Evolutionary conservation across 1,140 invertebrate genomes (phyloP).

Genomic region (Aphelinus atriplicis): DNA sequence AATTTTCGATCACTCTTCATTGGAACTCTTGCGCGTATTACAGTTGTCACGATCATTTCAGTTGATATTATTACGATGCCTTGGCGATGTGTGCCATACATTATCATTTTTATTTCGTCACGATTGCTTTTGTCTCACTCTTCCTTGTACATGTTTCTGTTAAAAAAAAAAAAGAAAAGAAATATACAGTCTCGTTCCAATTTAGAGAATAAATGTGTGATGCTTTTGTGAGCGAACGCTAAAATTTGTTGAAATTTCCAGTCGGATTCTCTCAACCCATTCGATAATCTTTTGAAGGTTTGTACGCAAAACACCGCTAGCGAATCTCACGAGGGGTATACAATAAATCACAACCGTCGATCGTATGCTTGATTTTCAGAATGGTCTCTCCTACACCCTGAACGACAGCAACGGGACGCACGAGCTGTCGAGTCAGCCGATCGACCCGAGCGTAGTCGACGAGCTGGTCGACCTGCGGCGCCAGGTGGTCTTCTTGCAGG

Average conservation of each 20-base stretch:
- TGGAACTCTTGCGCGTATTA: constrained; percentile 13
- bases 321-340: no score
- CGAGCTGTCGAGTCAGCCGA: constrained; percentile 49
- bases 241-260: constrained; percentile 51
- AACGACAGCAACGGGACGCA: constrained; percentile 60
- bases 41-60: no score
- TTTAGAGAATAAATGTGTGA: constrained; percentile 19
- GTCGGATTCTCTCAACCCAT: constrained; percentile 88
- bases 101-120: constrained; percentile 44
- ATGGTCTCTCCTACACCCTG: constrained; percentile 78
- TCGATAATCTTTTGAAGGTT: constrained; percentile 76
- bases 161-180: no score
- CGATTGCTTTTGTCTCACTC: constrained; percentile 13
- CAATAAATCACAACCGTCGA: background rate
- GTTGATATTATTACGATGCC: no score
- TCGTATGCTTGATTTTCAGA: constrained; percentile 61
- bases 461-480: constrained; percentile 80
- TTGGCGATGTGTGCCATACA: no score
- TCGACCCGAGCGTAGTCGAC: constrained; percentile 61
- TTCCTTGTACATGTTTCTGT: constrained; percentile 25
- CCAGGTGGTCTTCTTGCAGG: constrained; percentile 81
- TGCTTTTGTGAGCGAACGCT: constrained; percentile 15
- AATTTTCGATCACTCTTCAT: constrained; percentile 42
- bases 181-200: no score
- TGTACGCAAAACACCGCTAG: background rate